These are phyloP conservation scores for Halichoerus grypus DNA, from an alignment of 2,113 vertebrate species.

Conservation along the genomic window DNA sequence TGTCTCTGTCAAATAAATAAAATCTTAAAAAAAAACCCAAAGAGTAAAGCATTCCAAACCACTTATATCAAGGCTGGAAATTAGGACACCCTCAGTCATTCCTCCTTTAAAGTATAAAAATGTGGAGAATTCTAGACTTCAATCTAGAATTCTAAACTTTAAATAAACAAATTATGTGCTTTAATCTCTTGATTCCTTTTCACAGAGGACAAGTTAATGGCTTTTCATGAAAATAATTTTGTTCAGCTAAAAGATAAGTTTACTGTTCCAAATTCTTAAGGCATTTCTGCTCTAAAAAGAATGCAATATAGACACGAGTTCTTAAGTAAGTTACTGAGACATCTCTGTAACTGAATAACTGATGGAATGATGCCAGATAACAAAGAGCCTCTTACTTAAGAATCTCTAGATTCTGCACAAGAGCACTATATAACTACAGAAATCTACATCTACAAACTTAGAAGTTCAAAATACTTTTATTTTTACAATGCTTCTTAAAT, in stretches of 20 bases:
- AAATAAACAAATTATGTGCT: conserved; percentile 43
- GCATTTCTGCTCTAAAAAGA: conserved; percentile 57
- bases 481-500: conserved; percentile 53
- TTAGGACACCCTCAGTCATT: not conserved
- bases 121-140: conserved; percentile 22
- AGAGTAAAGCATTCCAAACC: conserved; percentile 56
- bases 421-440: conserved; percentile 18
- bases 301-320: not conserved
- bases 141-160: conserved; percentile 34
- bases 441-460: not conserved
- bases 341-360: conserved; percentile 20
- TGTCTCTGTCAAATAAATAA: too few relatives aligned
- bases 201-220: conserved; percentile 29
- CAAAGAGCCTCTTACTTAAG: not conserved
- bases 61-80: not conserved
- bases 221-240: conserved; percentile 63
- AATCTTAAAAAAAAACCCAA: not conserved
- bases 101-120: conserved; percentile 28
- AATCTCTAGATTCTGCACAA: conserved; percentile 39
- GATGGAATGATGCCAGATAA: conserved; percentile 21
- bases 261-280: conserved; percentile 33
- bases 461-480: conserved; percentile 45
- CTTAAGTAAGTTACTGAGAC: not conserved
- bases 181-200: conserved; percentile 52
- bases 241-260: conserved; percentile 42